These are phyloP conservation scores for Engraulis encrasicolus DNA, from an alignment of 2,113 vertebrate genomes.

Conservation along the genomic window DNA sequence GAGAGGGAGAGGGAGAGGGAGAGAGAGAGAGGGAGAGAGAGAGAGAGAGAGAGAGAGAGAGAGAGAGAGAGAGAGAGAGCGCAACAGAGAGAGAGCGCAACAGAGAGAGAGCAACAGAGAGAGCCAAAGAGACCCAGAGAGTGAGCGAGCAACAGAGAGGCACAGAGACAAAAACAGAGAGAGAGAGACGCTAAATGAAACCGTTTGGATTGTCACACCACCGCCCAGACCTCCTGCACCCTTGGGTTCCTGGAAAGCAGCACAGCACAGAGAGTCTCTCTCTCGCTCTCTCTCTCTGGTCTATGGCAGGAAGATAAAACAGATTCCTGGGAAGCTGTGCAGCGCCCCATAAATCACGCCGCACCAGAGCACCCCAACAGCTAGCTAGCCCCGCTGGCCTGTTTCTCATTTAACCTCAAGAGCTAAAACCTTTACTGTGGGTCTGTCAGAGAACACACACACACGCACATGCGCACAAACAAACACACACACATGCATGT, in stretches of 20 bases:
- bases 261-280: too few species aligned
- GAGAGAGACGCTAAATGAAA: neutral
- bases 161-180: too few species aligned
- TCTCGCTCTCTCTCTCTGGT: too few species aligned
- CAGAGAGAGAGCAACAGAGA: neutral
- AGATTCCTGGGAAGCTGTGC: conserved; percentile 52
- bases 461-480: neutral
- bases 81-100: too few species aligned
- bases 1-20: neutral
- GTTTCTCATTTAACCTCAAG: conserved; percentile 43
- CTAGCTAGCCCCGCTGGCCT: too few species aligned
- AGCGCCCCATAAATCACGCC: conserved; percentile 51
- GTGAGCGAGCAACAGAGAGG: neutral
- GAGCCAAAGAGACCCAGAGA: neutral
- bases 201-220: neutral
- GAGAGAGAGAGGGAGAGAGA: conserved; percentile 2
- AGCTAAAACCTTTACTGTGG: neutral
- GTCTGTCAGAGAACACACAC: neutral
- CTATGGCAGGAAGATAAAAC: conserved; percentile 56
- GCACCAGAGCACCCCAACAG: neutral
- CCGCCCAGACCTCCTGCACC: neutral
- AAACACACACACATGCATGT: neutral
- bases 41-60: neutral
- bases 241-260: conserved; percentile 40
- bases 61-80: neutral